These are phyloP conservation scores for Cheilosia soror DNA, from an alignment of 2,888 invertebrate genomes.

Conservation along the genomic window DNA sequence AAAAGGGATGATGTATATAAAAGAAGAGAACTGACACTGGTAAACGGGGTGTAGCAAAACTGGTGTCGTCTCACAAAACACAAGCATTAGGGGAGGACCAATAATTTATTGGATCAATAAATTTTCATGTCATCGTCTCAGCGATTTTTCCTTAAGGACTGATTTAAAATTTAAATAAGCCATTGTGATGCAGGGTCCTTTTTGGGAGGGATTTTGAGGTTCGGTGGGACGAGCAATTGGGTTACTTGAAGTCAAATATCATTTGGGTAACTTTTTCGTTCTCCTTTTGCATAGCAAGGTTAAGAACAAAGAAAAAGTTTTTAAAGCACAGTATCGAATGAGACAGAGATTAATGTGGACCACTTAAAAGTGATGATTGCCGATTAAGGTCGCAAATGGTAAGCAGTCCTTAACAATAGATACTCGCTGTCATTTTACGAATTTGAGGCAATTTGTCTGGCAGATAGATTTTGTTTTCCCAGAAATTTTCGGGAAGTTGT, in stretches of 20 bases:
- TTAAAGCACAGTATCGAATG: conserved; percentile 56
- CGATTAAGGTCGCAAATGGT: conserved; percentile 59
- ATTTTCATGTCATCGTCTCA: conserved; percentile 69
- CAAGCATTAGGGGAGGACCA: conserved; percentile 49
- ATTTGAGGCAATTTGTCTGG: conserved; percentile 53
- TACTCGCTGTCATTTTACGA: conserved; percentile 39
- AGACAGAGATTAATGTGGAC: conserved; percentile 69
- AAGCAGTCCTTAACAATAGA: conserved; percentile 15
- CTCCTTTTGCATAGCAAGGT: background rate
- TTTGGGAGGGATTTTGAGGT: background rate
- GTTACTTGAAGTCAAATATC: conserved; percentile 62
- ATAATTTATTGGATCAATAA: conserved; percentile 74
- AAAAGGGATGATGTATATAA: background rate
- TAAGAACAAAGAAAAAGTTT: background rate
- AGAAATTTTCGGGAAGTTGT: background rate
- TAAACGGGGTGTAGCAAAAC: conserved; percentile 16
- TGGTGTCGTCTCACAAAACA: conserved; percentile 35
- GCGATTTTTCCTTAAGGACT: conserved; percentile 72
- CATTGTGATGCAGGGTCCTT: conserved; percentile 35
- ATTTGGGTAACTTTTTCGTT: conserved; percentile 23
- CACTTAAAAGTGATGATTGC: conserved; percentile 71
- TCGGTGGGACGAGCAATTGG: conserved; percentile 35
- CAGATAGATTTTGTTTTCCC: conserved; percentile 1
- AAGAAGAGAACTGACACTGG: conserved; percentile 38
- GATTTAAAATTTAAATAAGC: conserved; percentile 73